A percentile compares a stretch with the other conserved stretches of the same genome.
phyloP scores from a whole-genome alignment of 2,113 vertebrate species.

The Furnarius figulus region DNA sequence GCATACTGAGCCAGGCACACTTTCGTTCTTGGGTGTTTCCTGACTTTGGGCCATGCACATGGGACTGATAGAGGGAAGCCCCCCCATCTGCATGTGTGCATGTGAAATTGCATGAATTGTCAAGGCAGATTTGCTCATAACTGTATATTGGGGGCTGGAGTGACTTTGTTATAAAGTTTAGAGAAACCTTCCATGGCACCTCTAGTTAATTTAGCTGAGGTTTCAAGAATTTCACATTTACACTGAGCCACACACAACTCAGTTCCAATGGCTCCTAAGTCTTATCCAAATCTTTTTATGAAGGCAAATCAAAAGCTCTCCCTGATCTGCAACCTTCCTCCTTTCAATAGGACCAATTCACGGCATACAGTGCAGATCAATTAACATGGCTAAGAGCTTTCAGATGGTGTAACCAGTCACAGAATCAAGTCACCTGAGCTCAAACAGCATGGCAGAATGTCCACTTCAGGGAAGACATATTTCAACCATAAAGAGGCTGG shows the following conservation, averaged over 20 bases:
- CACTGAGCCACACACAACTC: not conserved
- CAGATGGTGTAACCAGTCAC: not conserved
- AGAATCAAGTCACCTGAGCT: not conserved
- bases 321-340: not conserved
- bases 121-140: not conserved
- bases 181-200: not conserved
- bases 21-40: not conserved
- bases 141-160: accelerated
- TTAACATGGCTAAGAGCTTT: not conserved
- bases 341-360: not conserved
- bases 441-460: not conserved
- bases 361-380: not conserved
- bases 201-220: not conserved
- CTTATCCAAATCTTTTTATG: not conserved
- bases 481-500: not conserved
- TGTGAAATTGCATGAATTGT: not conserved
- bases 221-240: not conserved
- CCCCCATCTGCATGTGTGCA: accelerated
- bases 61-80: accelerated
- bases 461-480: not conserved
- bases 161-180: not conserved
- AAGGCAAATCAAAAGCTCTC: not conserved
- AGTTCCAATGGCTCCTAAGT: not conserved
- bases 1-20: not conserved
- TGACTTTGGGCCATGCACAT: accelerated